Conservation (phyloP, 2,113 vertebrate species). For the Crotophaga sulcirostris region DNA sequence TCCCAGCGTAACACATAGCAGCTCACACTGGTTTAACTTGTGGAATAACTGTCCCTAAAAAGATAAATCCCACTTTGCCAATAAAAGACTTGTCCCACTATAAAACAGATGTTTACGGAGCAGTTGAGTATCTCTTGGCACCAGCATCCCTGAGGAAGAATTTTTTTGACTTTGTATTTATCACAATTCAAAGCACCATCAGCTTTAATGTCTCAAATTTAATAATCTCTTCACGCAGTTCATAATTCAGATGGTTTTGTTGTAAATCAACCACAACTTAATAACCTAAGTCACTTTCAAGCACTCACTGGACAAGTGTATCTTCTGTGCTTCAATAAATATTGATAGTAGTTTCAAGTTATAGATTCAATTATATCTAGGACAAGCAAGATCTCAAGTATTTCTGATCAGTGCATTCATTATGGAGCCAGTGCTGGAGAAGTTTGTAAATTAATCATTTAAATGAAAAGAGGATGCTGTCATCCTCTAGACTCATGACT, state of each 20-base stretch:
- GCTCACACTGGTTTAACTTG: neutral
- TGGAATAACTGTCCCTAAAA: neutral
- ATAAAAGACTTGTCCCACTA: neutral
- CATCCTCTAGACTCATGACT: neutral
- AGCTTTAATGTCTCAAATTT: conserved; percentile 8
- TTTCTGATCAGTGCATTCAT: conserved; percentile 9
- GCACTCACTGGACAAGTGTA: neutral
- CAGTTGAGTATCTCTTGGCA: neutral
- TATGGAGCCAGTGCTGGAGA: neutral
- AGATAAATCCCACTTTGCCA: neutral
- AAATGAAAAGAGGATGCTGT: neutral
- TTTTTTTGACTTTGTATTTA: conserved; percentile 6
- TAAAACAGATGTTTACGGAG: neutral
- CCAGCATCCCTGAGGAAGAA: neutral
- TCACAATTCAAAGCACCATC: neutral
- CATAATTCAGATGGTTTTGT: conserved; percentile 29
- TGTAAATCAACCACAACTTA: conserved; percentile 47
- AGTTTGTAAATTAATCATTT: neutral
- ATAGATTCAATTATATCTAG: conserved; percentile 7
- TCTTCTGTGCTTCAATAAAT: conserved; percentile 7
- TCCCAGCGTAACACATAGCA: neutral
- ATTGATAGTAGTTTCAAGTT: conserved; percentile 30
- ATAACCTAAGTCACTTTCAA: conserved; percentile 30
- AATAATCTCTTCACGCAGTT: conserved; percentile 10
- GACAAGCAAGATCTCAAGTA: neutral